Percentiles rank a stretch among this genome's conserved stretches.
Evolutionary conservation across 2,113 vertebrate genomes (phyloP).

Genomic region (Phodopus roborovskii): DNA sequence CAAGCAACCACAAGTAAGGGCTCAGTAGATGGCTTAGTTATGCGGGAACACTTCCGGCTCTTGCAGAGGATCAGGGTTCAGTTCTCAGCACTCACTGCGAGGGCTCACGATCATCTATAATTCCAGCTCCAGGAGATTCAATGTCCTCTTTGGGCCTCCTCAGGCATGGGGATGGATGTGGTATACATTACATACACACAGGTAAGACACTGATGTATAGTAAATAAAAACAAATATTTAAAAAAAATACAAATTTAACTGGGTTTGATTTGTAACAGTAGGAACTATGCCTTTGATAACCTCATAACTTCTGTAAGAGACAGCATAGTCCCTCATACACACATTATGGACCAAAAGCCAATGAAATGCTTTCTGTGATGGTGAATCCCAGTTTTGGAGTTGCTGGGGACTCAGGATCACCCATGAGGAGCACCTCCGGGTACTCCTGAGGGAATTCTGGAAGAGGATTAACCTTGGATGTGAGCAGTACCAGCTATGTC

Average conservation of each 20-base stretch:
- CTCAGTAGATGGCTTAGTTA: not conserved
- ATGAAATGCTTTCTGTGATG: not conserved
- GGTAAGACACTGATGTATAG: not conserved
- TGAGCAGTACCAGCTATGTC: not conserved
- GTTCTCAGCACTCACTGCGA: not conserved
- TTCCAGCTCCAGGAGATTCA: not conserved
- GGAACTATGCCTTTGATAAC: not conserved
- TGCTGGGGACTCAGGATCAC: not conserved
- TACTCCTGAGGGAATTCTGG: not conserved
- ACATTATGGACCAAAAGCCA: not conserved
- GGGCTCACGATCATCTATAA: not conserved
- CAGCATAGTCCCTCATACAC: not conserved
- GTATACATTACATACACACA: not conserved
- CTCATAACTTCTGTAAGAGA: not conserved
- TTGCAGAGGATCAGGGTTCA: not conserved
- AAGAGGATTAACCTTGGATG: not conserved
- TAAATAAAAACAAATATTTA: not conserved
- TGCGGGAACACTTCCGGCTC: not conserved
- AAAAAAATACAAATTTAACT: not conserved
- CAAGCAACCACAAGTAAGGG: not conserved
- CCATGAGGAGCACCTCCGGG: not conserved
- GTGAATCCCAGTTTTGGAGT: not conserved
- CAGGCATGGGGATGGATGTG: not conserved
- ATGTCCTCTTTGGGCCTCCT: too few relatives aligned
- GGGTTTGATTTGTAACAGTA: fast-evolving